Evolutionary conservation across 2,888 invertebrate species (phyloP).

Genomic region (Cheiracanthium punctorium): DNA sequence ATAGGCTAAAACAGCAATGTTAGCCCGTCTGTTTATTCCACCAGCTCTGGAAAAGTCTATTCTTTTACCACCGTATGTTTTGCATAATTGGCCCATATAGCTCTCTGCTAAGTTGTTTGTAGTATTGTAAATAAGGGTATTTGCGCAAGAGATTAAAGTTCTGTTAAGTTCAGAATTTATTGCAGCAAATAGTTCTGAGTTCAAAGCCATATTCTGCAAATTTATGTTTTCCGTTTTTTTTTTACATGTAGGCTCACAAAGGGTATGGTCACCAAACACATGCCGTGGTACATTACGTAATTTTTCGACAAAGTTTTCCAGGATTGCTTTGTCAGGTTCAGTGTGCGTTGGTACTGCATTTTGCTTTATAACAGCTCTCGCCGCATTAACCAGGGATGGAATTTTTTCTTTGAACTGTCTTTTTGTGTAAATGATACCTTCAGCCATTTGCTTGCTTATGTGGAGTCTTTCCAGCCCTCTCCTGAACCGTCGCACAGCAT

Average conservation of each 20-base stretch:
- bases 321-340: neutral
- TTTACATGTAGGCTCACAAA: neutral
- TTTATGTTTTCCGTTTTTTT: neutral
- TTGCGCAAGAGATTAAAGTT: neutral
- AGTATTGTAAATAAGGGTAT: slow-evolving; percentile 15
- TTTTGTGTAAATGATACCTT: neutral
- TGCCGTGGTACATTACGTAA: too few species aligned
- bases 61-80: slow-evolving; percentile 15
- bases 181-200: neutral
- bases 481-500: neutral
- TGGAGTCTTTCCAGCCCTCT: neutral
- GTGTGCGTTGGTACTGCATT: neutral
- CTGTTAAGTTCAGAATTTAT: neutral
- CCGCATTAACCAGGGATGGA: neutral
- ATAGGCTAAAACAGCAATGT: slow-evolving; percentile 16
- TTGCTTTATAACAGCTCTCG: neutral
- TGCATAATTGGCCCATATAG: slow-evolving; percentile 30
- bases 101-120: slow-evolving; percentile 25
- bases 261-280: slow-evolving; percentile 20
- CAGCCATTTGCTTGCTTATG: neutral
- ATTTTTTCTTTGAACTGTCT: neutral
- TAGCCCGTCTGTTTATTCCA: slow-evolving; percentile 22
- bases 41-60: neutral
- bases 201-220: neutral
- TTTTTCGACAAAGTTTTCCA: neutral